Percentiles rank a stretch among this genome's conserved stretches.
Evolutionary conservation across 2,888 invertebrate genomes (phyloP).

Genomic region (Entomobrya proxima): DNA sequence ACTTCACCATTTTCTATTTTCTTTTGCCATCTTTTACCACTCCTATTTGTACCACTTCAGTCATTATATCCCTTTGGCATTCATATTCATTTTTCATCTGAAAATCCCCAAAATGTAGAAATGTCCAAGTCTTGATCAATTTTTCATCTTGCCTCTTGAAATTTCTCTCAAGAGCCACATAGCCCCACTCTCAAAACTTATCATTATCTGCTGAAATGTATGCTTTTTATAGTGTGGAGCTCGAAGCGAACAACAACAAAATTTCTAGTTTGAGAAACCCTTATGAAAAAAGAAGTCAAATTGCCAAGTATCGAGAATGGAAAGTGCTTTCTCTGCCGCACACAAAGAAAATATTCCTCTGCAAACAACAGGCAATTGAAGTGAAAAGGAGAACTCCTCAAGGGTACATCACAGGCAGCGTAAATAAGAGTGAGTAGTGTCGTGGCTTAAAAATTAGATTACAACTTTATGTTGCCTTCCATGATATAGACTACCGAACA

Average conservation of each 20-base stretch:
- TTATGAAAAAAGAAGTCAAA: constrained; percentile 6
- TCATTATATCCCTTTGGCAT: constrained; percentile 2
- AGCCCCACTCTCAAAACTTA: constrained; percentile 42
- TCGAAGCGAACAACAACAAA: not conserved
- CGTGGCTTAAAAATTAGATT: constrained; percentile 58
- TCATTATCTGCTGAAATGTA: constrained; percentile 28
- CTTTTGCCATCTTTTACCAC: not conserved
- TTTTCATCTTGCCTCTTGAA: constrained; percentile 50
- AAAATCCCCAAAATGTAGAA: constrained; percentile 56
- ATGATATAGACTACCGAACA: not conserved
- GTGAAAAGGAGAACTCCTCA: constrained; percentile 27
- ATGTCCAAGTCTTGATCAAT: constrained; percentile 55
- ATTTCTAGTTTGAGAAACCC: not conserved
- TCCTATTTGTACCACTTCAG: not conserved
- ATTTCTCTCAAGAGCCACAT: constrained; percentile 46
- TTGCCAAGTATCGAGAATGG: constrained; percentile 20
- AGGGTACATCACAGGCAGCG: constrained; percentile 34
- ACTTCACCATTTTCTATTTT: not conserved
- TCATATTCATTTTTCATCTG: constrained; percentile 54
- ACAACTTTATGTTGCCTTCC: constrained; percentile 37
- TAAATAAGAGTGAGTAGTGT: constrained; percentile 34
- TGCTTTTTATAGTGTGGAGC: not conserved
- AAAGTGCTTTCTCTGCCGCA: not conserved
- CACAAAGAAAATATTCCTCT: constrained; percentile 22
- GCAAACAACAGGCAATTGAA: constrained; percentile 3